phyloP scores from a whole-genome alignment of 2,113 vertebrate genomes.

The Anthoscopus minutus region DNA sequence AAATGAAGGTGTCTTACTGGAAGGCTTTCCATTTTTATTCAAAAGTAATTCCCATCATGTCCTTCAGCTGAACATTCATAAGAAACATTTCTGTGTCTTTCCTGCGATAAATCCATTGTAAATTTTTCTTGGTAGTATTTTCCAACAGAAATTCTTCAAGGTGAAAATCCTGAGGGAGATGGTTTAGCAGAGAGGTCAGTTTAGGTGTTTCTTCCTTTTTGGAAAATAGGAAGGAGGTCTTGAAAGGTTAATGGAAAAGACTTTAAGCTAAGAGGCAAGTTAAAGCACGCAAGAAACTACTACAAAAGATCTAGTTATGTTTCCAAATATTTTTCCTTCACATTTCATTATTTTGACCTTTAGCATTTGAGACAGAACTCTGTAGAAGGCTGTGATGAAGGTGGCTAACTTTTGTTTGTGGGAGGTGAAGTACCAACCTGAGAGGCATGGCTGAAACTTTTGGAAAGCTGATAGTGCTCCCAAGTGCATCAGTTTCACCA shows the following conservation, averaged over 20 bases:
- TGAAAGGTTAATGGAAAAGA: neutral
- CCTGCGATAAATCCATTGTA: neutral
- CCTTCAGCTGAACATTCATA: neutral
- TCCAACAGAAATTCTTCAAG: neutral
- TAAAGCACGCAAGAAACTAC: neutral
- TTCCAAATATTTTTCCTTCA: neutral
- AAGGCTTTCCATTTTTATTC: neutral
- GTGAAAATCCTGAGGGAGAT: neutral
- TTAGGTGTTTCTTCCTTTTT: neutral
- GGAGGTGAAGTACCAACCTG: neutral
- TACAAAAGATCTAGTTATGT: neutral
- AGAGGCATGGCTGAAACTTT: neutral
- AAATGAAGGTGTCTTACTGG: neutral
- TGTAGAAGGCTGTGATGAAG: neutral
- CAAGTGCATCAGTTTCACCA: neutral
- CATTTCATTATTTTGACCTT: neutral
- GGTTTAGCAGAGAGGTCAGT: neutral
- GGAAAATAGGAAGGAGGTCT: neutral
- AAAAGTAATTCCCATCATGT: neutral
- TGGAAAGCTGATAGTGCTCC: neutral
- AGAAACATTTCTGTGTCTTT: neutral
- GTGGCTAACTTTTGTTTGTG: neutral
- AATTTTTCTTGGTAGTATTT: neutral
- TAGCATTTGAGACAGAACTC: neutral
- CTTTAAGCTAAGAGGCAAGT: neutral